Percentiles rank a stretch among this genome's conserved stretches.
Evolutionary conservation across 1,140 invertebrate species (phyloP).

Genomic region (Stegodyphus mimosarum): DNA sequence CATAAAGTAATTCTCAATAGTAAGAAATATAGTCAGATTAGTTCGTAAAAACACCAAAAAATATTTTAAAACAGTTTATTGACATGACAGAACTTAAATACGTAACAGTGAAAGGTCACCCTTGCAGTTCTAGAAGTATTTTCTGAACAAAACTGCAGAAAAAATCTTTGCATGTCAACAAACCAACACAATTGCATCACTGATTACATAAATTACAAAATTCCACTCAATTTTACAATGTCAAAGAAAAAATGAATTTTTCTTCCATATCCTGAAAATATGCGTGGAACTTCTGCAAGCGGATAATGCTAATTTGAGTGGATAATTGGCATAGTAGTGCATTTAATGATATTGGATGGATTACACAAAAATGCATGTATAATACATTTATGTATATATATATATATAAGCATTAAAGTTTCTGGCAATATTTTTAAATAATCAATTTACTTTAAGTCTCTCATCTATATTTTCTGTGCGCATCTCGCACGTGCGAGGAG

Average conservation of each 20-base stretch:
- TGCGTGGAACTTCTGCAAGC: neutral
- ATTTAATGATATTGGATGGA: slow-evolving; percentile 9
- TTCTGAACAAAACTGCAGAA: neutral
- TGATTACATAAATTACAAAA: neutral
- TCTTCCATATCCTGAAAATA: neutral
- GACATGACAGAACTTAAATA: neutral
- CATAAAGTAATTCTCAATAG: neutral
- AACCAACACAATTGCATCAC: neutral
- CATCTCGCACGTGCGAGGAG: slow-evolving; percentile 2
- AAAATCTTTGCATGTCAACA: neutral
- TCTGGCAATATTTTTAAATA: slow-evolving; percentile 9
- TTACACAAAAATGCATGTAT: slow-evolving; percentile 17
- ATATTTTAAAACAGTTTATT: neutral
- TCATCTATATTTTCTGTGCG: neutral
- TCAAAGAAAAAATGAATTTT: neutral
- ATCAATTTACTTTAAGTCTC: neutral
- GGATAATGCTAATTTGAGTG: neutral
- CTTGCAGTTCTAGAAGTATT: neutral
- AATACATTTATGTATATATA: neutral
- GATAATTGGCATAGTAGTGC: neutral
- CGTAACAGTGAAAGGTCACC: neutral
- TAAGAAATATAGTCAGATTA: neutral
- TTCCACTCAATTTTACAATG: neutral
- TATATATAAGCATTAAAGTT: slow-evolving; percentile 18
- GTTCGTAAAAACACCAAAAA: neutral